These are phyloP conservation scores for Pseudomyrmex dendroicus DNA, from an alignment of 1,140 invertebrate species.

Conservation along the genomic window DNA sequence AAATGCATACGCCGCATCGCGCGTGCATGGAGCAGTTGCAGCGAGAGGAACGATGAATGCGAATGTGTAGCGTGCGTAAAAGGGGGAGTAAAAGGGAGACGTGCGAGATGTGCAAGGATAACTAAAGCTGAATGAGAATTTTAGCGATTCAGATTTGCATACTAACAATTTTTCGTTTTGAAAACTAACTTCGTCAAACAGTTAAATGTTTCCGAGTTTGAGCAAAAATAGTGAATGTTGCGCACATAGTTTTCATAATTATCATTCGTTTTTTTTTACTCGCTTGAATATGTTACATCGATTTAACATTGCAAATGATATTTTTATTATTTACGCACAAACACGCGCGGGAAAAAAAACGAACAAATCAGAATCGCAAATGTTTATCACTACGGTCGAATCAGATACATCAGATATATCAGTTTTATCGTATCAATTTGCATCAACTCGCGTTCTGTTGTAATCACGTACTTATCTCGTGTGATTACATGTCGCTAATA, in stretches of 20 bases:
- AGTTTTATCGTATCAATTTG: slow-evolving; percentile 25
- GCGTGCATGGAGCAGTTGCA: slow-evolving; percentile 39
- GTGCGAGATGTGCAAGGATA: background rate
- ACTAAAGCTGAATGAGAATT: slow-evolving; percentile 14
- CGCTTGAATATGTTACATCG: background rate
- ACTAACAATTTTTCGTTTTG: no score
- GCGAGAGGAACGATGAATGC: slow-evolving; percentile 3
- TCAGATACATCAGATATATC: background rate
- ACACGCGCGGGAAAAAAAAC: no score
- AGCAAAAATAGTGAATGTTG: no score
- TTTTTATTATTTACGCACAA: background rate
- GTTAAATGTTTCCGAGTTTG: no score
- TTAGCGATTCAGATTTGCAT: background rate
- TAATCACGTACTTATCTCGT: background rate
- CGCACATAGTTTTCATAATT: background rate
- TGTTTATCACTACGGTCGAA: slow-evolving; percentile 14
- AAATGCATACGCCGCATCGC: slow-evolving; percentile 61
- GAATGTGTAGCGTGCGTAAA: background rate
- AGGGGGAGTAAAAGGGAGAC: background rate
- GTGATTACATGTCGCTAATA: background rate
- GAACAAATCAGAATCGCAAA: slow-evolving; percentile 5
- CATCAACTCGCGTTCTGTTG: background rate
- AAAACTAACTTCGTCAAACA: no score
- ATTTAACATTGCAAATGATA: background rate
- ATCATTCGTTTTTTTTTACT: background rate